Evolutionary conservation across 2,113 vertebrate genomes (phyloP), one percentile per base, ranked within the genome.

Genomic region (Bagarius yarrelli): DNA sequence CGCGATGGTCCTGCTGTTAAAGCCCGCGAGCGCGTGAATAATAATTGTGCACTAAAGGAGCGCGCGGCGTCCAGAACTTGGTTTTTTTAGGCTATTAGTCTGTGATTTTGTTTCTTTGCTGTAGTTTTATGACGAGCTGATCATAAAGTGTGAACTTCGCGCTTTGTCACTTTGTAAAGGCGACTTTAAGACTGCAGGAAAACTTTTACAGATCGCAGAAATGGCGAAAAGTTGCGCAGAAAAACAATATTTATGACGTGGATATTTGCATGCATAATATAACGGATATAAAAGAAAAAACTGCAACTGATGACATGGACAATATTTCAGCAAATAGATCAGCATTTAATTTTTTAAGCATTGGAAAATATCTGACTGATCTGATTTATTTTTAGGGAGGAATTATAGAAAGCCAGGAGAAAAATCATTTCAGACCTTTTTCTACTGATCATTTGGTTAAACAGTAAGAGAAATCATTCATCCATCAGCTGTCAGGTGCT

Each of bases 151-250:
- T 69, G 50, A 30, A 69, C 50, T 69, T 66, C 59, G 80, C 34
- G 55, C 30, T 76, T 47, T 34, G 67, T 30, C 66, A 76, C 73
- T 82, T 36, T 59, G 52, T 50, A 25, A 47, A n/a, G 50, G 52
- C 30, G 47, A 67, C 30, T 67, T 25, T 40, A 47, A 47, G 32
- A 4, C 23, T 78, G 60, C 8, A 34, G 63, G 14, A 11, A 71
- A 71, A 71, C 47, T 71, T 64, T 64, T 14, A 64, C 61, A 66
- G n/a, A 30, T 36, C 30, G 15, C n/a, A 61, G 36, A 76, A 59
- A 56, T 59, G 13, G 34, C 27, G n/a, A n/a, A 47, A 47, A 14
- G 66, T 50, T 44, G 25, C 18, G 25, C 13, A 21, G 50, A 25
- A n/a, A 71, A 27, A 3, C 11, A 72, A 53, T 52, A 72, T 32